Evolutionary conservation across 2,113 vertebrate genomes (phyloP).

Genomic region (Eclectus roratus): DNA sequence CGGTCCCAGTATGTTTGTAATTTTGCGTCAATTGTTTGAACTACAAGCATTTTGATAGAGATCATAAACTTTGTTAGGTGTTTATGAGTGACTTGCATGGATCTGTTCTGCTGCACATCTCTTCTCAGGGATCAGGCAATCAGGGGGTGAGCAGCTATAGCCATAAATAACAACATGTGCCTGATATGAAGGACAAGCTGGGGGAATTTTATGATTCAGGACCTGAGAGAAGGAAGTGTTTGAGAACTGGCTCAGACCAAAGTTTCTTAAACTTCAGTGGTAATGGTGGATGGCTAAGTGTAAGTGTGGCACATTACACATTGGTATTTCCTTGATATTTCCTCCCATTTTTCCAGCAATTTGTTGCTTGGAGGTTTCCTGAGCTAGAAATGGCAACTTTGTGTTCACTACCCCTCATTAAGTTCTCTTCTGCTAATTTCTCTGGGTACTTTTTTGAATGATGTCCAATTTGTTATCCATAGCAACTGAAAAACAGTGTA

Average conservation of each 20-base stretch:
- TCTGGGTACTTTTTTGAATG: neutral
- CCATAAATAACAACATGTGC: rapidly evolving
- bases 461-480: neutral
- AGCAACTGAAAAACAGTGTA: neutral
- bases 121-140: neutral
- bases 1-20: neutral
- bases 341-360: neutral
- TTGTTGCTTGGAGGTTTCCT: neutral
- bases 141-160: neutral
- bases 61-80: neutral
- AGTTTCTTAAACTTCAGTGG: neutral
- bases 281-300: neutral
- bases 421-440: neutral
- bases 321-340: neutral
- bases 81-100: neutral
- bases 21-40: neutral
- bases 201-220: neutral
- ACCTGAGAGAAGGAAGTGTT: neutral
- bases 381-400: neutral
- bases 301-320: neutral
- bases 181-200: neutral
- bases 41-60: neutral
- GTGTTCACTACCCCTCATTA: neutral
- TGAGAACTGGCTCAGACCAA: neutral
- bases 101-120: no score